Percentiles rank a stretch among this genome's conserved stretches.
Conservation (phyloP, 2,113 vertebrate species). For the Verasper variegatus region DNA sequence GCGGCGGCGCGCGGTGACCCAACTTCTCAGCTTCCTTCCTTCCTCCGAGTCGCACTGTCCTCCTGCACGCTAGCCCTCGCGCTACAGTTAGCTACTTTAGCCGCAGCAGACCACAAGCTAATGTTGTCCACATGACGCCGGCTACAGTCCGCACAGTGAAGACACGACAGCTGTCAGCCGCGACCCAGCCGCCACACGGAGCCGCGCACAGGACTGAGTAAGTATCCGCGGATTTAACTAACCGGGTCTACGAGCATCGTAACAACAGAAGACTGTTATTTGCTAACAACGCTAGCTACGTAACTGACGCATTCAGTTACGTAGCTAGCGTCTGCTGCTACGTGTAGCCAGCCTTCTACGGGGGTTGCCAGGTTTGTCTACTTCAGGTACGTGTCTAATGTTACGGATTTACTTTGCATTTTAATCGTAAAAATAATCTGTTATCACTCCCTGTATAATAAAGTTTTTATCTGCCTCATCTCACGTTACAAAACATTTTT, state of each 20-base stretch:
- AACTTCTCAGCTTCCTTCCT: slow-evolving; percentile 65
- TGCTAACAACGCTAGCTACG: slow-evolving; percentile 22
- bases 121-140: neutral
- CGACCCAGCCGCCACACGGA: neutral
- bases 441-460: too few species aligned
- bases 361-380: slow-evolving; percentile 45
- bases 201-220: neutral
- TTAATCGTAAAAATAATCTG: too few species aligned
- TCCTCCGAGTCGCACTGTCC: slow-evolving; percentile 39
- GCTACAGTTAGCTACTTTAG: slow-evolving; percentile 42
- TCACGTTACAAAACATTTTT: too few species aligned
- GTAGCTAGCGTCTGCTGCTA: neutral
- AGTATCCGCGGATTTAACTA: neutral
- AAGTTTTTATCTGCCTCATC: too few species aligned
- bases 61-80: slow-evolving; percentile 18
- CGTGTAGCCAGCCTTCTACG: neutral
- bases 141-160: neutral
- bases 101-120: neutral
- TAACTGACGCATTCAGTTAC: neutral
- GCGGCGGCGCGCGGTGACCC: slow-evolving; percentile 44
- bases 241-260: neutral
- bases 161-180: neutral
- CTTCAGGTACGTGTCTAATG: neutral
- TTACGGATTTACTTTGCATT: too few species aligned
- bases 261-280: neutral